Evolutionary conservation across 2,797 vertebrate genomes (phyloP).

Genomic region (Scyliorhinus canicula): DNA sequence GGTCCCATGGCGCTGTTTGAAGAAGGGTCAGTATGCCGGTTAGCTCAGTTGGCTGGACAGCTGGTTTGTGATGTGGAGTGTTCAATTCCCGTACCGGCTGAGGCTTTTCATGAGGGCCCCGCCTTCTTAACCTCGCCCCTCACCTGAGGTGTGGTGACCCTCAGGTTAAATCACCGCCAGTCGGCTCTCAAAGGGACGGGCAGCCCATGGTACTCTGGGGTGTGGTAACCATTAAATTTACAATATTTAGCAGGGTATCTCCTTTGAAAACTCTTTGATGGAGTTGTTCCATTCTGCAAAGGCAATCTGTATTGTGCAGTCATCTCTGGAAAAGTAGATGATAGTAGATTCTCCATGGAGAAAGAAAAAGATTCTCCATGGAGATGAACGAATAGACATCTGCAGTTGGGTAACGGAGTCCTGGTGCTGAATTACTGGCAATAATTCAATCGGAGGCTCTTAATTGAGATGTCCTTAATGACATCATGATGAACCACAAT

Average conservation of each 20-base stretch:
- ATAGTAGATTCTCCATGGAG: background rate
- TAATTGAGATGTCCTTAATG: slow-evolving; percentile 5
- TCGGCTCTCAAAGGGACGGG: too few species aligned
- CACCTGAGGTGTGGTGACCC: too few species aligned
- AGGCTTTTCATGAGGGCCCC: too few species aligned
- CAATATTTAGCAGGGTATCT: background rate
- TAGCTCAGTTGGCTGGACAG: too few species aligned
- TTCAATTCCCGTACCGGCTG: too few species aligned
- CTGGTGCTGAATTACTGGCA: background rate
- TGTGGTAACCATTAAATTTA: too few species aligned
- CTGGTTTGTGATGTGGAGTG: too few species aligned
- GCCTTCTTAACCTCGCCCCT: too few species aligned
- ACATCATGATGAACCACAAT: background rate
- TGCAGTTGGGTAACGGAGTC: background rate
- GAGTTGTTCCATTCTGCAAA: background rate
- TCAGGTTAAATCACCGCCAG: too few species aligned
- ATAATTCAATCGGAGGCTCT: background rate
- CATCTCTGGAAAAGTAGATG: background rate
- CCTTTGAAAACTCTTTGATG: background rate
- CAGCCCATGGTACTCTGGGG: too few species aligned
- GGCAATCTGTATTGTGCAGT: background rate
- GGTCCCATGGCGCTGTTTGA: background rate
- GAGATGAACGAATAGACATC: background rate
- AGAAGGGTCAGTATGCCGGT: background rate
- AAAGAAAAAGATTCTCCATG: background rate